Percentiles rank a stretch among this genome's conserved stretches.
Evolutionary conservation across 2,888 invertebrate genomes (phyloP).

Genomic region (Dryadula phaetusa): DNA sequence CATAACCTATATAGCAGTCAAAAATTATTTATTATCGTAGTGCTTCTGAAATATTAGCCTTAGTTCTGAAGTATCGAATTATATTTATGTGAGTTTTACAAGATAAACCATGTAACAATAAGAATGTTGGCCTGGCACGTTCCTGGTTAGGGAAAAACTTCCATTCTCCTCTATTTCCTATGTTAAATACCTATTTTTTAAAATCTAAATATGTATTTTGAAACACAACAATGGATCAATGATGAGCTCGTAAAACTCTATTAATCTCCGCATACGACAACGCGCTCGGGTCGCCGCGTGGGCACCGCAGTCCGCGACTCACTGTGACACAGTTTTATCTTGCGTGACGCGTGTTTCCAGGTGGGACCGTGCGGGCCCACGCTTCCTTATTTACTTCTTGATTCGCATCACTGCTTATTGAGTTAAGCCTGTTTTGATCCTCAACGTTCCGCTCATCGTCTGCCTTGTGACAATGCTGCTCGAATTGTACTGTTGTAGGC

Average conservation of each 20-base stretch:
- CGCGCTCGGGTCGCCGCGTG: neutral
- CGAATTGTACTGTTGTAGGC: too few relatives aligned
- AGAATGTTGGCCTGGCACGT: too few relatives aligned
- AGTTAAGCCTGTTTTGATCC: slow-evolving; percentile 38
- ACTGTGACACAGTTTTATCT: slow-evolving; percentile 56
- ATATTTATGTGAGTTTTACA: too few relatives aligned
- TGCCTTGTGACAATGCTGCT: neutral
- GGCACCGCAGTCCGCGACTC: neutral
- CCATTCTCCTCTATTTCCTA: neutral
- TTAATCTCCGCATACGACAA: slow-evolving; percentile 3
- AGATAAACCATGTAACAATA: too few relatives aligned
- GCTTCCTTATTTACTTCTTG: slow-evolving; percentile 70
- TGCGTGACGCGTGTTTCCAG: slow-evolving; percentile 50
- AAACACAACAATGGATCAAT: neutral
- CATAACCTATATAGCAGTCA: too few relatives aligned
- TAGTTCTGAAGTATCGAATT: too few relatives aligned
- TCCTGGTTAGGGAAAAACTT: too few relatives aligned
- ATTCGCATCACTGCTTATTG: slow-evolving; percentile 43
- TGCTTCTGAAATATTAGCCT: too few relatives aligned
- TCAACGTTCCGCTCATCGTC: slow-evolving; percentile 3
- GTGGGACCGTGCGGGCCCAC: slow-evolving; percentile 63
- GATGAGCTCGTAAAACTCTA: neutral
- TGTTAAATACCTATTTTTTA: neutral
- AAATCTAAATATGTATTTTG: neutral
- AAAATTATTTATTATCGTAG: too few relatives aligned